Conservation (phyloP, 92 coral and sea anemone species). For the Meandrina meandrites region DNA sequence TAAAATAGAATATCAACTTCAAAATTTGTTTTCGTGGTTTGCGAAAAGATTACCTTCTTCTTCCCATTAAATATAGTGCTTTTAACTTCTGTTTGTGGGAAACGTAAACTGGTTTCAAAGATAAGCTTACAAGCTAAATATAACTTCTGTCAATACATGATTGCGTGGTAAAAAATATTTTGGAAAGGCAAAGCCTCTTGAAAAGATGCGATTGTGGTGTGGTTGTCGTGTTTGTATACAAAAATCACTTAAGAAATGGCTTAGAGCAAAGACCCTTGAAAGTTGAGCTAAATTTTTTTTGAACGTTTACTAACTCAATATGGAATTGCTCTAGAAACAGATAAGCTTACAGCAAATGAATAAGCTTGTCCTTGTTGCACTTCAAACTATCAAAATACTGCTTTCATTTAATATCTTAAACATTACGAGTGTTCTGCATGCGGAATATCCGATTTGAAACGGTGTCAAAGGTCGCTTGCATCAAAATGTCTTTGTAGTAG, state of each 20-base stretch:
- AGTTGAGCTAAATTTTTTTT: background rate
- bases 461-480: background rate
- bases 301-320: background rate
- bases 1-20: background rate
- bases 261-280: background rate
- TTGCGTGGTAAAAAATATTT: background rate
- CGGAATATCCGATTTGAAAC: conserved; percentile 1
- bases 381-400: background rate
- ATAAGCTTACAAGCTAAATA: background rate
- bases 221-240: background rate
- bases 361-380: no score
- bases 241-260: background rate
- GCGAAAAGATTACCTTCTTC: background rate
- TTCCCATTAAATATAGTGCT: background rate
- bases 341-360: background rate
- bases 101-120: background rate
- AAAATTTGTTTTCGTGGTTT: background rate
- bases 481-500: background rate
- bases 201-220: background rate
- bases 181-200: background rate
- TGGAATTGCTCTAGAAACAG: no score
- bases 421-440: background rate
- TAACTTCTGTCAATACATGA: background rate
- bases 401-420: background rate
- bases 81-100: background rate